phyloP scores from a whole-genome alignment of 2,797 vertebrate genomes.

The Bufotes viridis region DNA sequence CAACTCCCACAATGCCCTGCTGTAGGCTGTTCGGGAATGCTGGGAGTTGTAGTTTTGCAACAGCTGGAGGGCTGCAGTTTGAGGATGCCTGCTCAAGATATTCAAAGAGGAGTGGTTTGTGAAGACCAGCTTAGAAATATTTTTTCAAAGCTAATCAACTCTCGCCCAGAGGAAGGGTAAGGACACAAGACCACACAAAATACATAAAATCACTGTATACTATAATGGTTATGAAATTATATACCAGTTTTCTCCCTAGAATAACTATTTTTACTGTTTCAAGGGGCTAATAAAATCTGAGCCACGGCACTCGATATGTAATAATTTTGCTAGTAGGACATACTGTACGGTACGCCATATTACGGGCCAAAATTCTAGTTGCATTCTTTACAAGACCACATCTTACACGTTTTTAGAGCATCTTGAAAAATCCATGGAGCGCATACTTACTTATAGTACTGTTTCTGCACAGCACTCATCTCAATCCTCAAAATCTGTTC shows the following conservation, averaged over 20 bases:
- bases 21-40: too few species aligned
- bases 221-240: not conserved
- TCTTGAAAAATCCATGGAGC: not conserved
- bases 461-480: slow-evolving; percentile 98
- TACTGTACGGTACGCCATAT: not conserved
- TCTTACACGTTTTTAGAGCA: not conserved
- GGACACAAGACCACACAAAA: not conserved
- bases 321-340: not conserved
- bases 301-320: not conserved
- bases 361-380: not conserved
- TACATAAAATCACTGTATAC: not conserved
- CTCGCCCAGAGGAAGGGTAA: too few species aligned
- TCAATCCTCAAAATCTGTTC: slow-evolving; percentile 97
- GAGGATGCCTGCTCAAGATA: too few species aligned
- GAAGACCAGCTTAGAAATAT: too few species aligned
- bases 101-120: too few species aligned
- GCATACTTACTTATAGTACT: slow-evolving; percentile 81
- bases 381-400: not conserved
- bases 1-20: too few species aligned
- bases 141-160: too few species aligned
- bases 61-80: too few species aligned
- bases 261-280: too few species aligned
- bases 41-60: too few species aligned
- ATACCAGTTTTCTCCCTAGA: not conserved
- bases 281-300: not conserved